phyloP scores from a whole-genome alignment of 2,888 invertebrate genomes.

The Leptinotarsa rubiginosa region DNA sequence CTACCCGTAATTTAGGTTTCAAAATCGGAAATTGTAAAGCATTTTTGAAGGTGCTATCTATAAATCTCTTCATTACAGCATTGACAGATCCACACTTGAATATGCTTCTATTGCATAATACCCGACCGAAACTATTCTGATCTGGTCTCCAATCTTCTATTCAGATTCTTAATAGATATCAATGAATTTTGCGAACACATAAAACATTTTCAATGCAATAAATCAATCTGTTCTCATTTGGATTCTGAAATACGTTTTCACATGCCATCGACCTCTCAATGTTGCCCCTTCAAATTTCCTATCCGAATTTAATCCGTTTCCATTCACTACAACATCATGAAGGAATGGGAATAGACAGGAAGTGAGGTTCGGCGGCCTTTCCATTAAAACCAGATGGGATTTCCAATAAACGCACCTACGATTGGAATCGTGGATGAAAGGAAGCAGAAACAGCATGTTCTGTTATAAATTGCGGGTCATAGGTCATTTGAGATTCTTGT shows the following conservation, averaged over 20 bases:
- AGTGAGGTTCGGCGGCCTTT: neutral
- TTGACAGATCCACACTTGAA: too few relatives aligned
- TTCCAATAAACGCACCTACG: conserved; percentile 5
- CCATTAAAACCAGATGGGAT: neutral
- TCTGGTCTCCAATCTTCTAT: too few relatives aligned
- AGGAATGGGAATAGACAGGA: conserved; percentile 5
- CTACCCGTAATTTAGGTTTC: too few relatives aligned
- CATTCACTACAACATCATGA: neutral
- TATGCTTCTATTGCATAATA: too few relatives aligned
- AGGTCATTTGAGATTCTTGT: conserved; percentile 7
- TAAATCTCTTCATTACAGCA: too few relatives aligned
- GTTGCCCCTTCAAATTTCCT: conserved; percentile 1
- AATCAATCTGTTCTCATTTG: neutral
- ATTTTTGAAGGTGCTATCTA: too few relatives aligned
- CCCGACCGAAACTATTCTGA: too few relatives aligned
- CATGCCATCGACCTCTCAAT: neutral
- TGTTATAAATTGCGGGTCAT: conserved; percentile 7
- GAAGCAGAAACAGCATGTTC: neutral
- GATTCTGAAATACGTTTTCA: neutral
- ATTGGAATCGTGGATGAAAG: neutral
- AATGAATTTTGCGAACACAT: too few relatives aligned
- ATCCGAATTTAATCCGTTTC: neutral
- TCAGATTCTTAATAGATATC: too few relatives aligned
- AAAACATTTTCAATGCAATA: too few relatives aligned
- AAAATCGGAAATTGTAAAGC: too few relatives aligned